These are phyloP conservation scores for Lutraria lutraria DNA, from an alignment of 2,888 invertebrate species.

Conservation along the genomic window DNA sequence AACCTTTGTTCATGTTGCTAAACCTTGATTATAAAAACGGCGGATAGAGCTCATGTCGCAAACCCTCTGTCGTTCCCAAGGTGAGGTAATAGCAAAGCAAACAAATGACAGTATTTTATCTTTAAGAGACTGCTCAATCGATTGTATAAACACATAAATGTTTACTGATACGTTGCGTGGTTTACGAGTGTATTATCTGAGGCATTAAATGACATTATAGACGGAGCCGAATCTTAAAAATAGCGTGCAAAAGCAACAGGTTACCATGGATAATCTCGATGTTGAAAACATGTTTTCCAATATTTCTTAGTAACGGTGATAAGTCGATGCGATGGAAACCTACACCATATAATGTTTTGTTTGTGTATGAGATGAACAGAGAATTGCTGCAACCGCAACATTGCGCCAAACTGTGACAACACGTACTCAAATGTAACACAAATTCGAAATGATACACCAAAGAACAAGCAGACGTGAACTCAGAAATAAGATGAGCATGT, in stretches of 20 bases:
- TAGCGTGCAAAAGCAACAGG: background rate
- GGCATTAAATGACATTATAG: background rate
- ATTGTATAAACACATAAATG: constrained; percentile 9
- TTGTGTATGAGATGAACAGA: too few relatives aligned
- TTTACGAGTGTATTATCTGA: background rate
- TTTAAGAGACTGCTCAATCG: background rate
- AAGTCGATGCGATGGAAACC: too few relatives aligned
- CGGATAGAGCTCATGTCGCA: background rate
- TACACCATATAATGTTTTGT: too few relatives aligned
- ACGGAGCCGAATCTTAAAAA: background rate
- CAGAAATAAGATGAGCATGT: too few relatives aligned
- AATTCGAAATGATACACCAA: too few relatives aligned
- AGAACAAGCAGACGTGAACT: too few relatives aligned
- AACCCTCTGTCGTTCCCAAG: background rate
- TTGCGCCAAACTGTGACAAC: too few relatives aligned
- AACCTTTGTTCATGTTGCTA: background rate
- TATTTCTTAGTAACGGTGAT: too few relatives aligned
- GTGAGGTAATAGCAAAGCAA: background rate
- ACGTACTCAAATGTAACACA: too few relatives aligned
- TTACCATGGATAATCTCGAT: background rate
- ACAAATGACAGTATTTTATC: constrained; percentile 17
- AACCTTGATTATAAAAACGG: background rate
- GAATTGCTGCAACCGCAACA: too few relatives aligned
- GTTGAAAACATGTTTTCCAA: background rate
- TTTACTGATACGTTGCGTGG: background rate